Percentiles rank a stretch among this genome's conserved stretches.
Conservation (phyloP, 2,888 invertebrate species). For the Dendrolimus houi region DNA sequence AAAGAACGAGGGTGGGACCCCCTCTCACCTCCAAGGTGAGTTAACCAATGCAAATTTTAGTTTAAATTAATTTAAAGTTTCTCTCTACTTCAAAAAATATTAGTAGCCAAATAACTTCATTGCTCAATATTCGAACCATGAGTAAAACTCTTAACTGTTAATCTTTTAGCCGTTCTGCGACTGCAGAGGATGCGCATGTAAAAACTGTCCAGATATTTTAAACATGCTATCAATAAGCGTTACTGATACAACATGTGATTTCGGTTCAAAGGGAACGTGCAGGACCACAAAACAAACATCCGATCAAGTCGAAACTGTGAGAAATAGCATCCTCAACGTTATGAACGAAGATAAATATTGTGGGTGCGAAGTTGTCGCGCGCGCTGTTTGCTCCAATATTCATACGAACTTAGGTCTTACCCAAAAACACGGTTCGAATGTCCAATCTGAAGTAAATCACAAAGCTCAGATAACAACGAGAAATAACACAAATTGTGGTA, state of each 20-base stretch:
- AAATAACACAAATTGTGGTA: too few relatives aligned
- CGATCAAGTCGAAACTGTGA: not conserved
- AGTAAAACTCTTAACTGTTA: not conserved
- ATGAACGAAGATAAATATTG: slow-evolving; percentile 24
- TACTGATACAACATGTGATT: slow-evolving; percentile 22
- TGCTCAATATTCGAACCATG: too few relatives aligned
- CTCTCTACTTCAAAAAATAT: too few relatives aligned
- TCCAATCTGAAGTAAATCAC: too few relatives aligned
- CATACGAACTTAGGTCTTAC: slow-evolving; percentile 27
- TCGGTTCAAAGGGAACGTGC: slow-evolving; percentile 14
- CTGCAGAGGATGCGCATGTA: slow-evolving; percentile 26
- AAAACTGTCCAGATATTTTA: slow-evolving; percentile 33
- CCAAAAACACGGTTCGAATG: slow-evolving; percentile 4
- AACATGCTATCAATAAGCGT: slow-evolving; percentile 24
- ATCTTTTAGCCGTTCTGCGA: slow-evolving; percentile 39
- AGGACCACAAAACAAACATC: slow-evolving; percentile 1
- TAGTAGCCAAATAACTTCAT: not conserved
- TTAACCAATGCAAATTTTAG: slow-evolving; percentile 1
- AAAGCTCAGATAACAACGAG: too few relatives aligned
- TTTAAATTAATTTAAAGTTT: slow-evolving; percentile 1
- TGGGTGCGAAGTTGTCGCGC: slow-evolving; percentile 33
- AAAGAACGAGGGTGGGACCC: not conserved
- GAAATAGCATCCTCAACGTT: slow-evolving; percentile 6
- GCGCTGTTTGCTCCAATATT: slow-evolving; percentile 28
- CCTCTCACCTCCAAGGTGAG: slow-evolving; percentile 5